Conservation (phyloP, 92 coral and sea anemone species). For the Parazoanthus darwini region DNA sequence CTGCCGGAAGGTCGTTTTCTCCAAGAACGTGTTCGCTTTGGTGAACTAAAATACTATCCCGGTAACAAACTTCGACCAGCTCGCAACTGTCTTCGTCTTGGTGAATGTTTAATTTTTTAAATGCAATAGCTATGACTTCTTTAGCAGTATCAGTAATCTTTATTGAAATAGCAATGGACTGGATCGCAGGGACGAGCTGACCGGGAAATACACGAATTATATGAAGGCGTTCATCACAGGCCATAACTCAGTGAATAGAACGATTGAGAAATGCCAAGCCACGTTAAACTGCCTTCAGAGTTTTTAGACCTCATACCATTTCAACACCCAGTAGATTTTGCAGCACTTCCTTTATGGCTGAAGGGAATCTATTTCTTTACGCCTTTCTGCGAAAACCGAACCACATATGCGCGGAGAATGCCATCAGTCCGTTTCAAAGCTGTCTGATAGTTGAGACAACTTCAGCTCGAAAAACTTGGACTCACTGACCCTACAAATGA, state of each 20-base stretch:
- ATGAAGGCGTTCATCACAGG: constrained; percentile 54
- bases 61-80: constrained; percentile 96
- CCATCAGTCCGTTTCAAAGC: constrained; percentile 31
- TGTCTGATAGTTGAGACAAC: constrained; percentile 37
- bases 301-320: constrained; percentile 46
- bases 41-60: constrained; percentile 83
- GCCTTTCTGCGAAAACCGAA: constrained; percentile 4
- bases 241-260: constrained; percentile 36
- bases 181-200: constrained; percentile 85
- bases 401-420: constrained; percentile 15
- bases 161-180: constrained; percentile 84
- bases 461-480: constrained; percentile 20
- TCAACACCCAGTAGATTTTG: constrained; percentile 32
- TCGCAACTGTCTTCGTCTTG: constrained; percentile 87
- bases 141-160: constrained; percentile 78
- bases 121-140: constrained; percentile 79
- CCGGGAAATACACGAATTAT: constrained; percentile 91
- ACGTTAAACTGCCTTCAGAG: constrained; percentile 11
- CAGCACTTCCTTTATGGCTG: constrained; percentile 23
- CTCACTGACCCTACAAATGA: constrained; percentile 28
- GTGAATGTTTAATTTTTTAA: constrained; percentile 78
- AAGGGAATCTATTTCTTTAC: constrained; percentile 8
- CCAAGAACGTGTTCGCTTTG: constrained; percentile 82
- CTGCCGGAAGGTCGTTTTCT: constrained; percentile 81
- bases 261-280: constrained; percentile 20